A percentile compares a stretch with the other conserved stretches of the same genome.
These are phyloP conservation scores for Platichthys flesus DNA, from an alignment of 2,113 vertebrate species.

Conservation along the genomic window DNA sequence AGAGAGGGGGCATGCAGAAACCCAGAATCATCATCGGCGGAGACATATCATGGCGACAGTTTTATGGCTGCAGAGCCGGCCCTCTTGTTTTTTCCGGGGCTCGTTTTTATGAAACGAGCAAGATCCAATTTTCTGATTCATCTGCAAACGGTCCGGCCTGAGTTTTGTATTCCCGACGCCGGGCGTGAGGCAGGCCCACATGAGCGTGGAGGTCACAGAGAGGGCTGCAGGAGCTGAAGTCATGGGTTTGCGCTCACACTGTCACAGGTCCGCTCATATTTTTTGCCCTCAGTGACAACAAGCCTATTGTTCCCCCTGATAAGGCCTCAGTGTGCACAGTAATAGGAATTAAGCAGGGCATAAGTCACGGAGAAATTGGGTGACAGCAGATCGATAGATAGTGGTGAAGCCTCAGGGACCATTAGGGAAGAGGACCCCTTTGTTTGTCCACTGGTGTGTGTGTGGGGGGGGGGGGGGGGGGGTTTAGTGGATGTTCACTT, in stretches of 20 bases:
- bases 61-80: conserved; percentile 70
- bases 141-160: conserved; percentile 60
- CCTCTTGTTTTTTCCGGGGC: conserved; percentile 63
- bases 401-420: conserved; percentile 69
- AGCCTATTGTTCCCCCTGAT: conserved; percentile 76
- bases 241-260: conserved; percentile 73
- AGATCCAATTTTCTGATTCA: conserved; percentile 83
- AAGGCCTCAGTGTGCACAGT: conserved; percentile 78
- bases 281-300: conserved; percentile 73
- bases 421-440: conserved; percentile 77
- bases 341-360: conserved; percentile 79
- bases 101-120: conserved; percentile 64
- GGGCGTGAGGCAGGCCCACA: conserved; percentile 30
- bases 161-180: conserved; percentile 59
- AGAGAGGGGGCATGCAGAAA: conserved; percentile 45
- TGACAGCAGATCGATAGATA: conserved; percentile 81
- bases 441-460: conserved; percentile 68
- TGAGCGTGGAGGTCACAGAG: conserved; percentile 70
- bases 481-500: conserved; percentile 42
- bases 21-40: conserved; percentile 65
- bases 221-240: conserved; percentile 70
- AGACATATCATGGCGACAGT: conserved; percentile 75
- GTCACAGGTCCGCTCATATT: conserved; percentile 70
- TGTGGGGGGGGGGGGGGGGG: conserved; percentile 32
- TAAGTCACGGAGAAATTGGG: conserved; percentile 80